phyloP scores from a whole-genome alignment of 1,140 invertebrate species.

The Drosophila orena region DNA sequence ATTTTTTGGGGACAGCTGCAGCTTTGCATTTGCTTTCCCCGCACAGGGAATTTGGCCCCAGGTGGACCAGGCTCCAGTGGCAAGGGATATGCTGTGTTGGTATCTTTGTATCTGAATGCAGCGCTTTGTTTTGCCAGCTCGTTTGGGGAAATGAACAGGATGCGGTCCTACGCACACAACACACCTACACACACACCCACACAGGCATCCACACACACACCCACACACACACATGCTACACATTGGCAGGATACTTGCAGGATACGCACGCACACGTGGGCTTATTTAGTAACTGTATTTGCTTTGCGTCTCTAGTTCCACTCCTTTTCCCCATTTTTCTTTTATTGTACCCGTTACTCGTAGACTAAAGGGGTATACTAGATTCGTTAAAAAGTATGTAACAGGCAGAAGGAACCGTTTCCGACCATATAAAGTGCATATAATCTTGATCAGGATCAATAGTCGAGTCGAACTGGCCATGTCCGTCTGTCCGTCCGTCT shows the following conservation, averaged over 20 bases:
- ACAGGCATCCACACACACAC: not conserved
- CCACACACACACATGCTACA: not conserved
- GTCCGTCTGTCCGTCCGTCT: too few relatives aligned
- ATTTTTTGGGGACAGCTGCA: not conserved
- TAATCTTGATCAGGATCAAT: too few relatives aligned
- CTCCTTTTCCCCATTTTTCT: too few relatives aligned
- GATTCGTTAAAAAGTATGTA: too few relatives aligned
- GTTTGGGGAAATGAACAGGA: slow-evolving; percentile 45
- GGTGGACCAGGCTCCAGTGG: slow-evolving; percentile 1
- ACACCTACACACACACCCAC: not conserved
- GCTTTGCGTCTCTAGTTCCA: slow-evolving; percentile 14
- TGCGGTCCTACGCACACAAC: slow-evolving; percentile 27
- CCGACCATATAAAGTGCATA: too few relatives aligned
- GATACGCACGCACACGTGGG: slow-evolving; percentile 27
- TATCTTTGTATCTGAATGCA: slow-evolving; percentile 13
- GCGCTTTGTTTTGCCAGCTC: slow-evolving; percentile 7
- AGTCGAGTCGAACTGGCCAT: too few relatives aligned
- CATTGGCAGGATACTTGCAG: slow-evolving; percentile 1
- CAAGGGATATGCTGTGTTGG: slow-evolving; percentile 2
- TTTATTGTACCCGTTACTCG: too few relatives aligned
- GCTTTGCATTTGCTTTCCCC: not conserved
- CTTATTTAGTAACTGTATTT: slow-evolving; percentile 46
- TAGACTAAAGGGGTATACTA: too few relatives aligned
- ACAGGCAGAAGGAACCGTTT: too few relatives aligned
- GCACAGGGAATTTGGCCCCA: not conserved